Evolutionary conservation across 2,113 vertebrate species (phyloP).

Genomic region (Dissostichus mawsoni): DNA sequence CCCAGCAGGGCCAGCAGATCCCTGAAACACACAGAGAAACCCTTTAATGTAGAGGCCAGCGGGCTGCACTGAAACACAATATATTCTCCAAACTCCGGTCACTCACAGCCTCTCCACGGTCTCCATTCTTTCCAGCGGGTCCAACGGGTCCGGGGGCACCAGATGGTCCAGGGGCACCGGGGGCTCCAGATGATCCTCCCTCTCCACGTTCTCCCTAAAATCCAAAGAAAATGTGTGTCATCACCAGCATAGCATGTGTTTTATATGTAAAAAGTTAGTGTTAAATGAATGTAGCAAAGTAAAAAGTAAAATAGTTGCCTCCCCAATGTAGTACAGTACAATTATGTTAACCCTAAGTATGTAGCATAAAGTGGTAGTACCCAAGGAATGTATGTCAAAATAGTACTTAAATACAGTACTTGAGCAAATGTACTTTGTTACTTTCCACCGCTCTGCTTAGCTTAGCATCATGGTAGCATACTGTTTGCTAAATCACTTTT

Average conservation of each 20-base stretch:
- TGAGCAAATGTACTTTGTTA: neutral
- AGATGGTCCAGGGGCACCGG: constrained; percentile 94
- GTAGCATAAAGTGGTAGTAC: too few species aligned
- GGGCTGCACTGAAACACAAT: neutral
- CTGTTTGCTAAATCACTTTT: neutral
- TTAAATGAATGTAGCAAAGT: neutral
- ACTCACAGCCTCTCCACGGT: constrained; percentile 96
- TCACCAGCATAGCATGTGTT: too few species aligned
- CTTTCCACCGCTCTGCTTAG: neutral
- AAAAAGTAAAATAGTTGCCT: too few species aligned
- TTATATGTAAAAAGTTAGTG: too few species aligned
- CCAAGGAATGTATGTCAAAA: too few species aligned
- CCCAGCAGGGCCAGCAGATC: constrained; percentile 92
- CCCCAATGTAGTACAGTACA: too few species aligned
- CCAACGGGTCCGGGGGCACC: constrained; percentile 94
- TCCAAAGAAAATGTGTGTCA: neutral
- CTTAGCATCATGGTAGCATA: neutral
- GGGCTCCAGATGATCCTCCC: constrained; percentile 87
- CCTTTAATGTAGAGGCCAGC: neutral
- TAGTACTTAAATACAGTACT: neutral
- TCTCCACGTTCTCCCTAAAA: constrained; percentile 96
- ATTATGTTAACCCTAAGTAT: too few species aligned
- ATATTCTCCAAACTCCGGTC: neutral
- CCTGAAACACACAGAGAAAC: constrained; percentile 77
- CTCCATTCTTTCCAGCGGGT: constrained; percentile 95